phyloP scores from a whole-genome alignment of 2,797 vertebrate genomes.

The Muscicapa striata region DNA sequence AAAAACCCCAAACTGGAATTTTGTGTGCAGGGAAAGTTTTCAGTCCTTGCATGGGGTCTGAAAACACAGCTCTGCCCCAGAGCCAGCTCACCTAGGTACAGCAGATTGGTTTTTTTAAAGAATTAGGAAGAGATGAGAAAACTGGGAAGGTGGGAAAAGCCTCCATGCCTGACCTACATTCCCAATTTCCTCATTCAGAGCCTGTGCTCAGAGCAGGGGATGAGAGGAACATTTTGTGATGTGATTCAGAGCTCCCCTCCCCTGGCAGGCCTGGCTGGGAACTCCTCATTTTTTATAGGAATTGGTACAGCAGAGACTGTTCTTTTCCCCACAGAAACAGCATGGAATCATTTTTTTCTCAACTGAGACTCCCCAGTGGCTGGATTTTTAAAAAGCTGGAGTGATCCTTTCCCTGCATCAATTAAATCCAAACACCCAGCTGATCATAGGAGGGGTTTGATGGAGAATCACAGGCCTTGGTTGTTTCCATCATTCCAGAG shows the following conservation, averaged over 20 bases:
- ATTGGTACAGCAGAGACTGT: neutral
- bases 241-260: neutral
- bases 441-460: neutral
- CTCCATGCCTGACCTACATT: neutral
- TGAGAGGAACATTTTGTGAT: neutral
- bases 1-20: neutral
- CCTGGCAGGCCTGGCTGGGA: neutral
- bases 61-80: neutral
- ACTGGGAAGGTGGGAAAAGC: neutral
- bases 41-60: neutral
- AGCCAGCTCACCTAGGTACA: too few species aligned
- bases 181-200: too few species aligned
- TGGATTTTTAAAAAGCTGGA: neutral
- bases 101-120: too few species aligned
- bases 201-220: fast-evolving
- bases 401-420: neutral
- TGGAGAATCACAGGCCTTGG: neutral
- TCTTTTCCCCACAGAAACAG: neutral
- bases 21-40: neutral
- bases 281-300: neutral
- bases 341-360: neutral
- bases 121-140: neutral
- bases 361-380: neutral
- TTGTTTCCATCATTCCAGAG: neutral
- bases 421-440: neutral